Evolutionary conservation across 2,888 invertebrate species (phyloP).

Genomic region (Platypus cylindrus): DNA sequence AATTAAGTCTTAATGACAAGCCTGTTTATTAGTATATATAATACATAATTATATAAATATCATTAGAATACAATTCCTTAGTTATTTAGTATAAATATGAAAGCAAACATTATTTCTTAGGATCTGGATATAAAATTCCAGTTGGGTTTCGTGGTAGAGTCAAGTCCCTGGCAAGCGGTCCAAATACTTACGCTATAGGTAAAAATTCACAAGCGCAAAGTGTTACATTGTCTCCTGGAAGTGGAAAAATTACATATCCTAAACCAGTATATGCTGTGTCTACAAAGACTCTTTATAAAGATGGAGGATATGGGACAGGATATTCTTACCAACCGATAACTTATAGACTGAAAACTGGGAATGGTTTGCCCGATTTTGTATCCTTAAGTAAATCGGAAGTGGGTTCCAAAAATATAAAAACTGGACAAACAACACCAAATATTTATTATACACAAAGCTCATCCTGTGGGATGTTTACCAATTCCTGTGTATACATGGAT

Average conservation of each 20-base stretch:
- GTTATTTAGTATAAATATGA: too few relatives aligned
- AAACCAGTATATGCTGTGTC: constrained; percentile 28
- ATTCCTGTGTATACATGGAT: constrained; percentile 70
- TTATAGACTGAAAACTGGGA: constrained; percentile 30
- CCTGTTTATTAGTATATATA: too few relatives aligned
- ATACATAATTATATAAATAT: too few relatives aligned
- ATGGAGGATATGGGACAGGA: constrained; percentile 28
- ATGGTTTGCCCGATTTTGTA: constrained; percentile 54
- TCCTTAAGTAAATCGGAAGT: constrained; percentile 71
- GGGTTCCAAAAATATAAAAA: constrained; percentile 43
- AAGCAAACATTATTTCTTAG: constrained; percentile 20
- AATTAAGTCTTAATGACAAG: background rate
- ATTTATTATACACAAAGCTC: constrained; percentile 79
- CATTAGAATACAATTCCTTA: too few relatives aligned
- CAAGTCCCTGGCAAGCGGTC: constrained; percentile 47
- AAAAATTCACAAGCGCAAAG: constrained; percentile 57
- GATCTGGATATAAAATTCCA: constrained; percentile 50
- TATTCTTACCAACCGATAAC: constrained; percentile 29
- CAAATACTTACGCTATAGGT: constrained; percentile 44
- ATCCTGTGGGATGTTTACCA: constrained; percentile 77
- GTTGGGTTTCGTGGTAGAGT: constrained; percentile 55
- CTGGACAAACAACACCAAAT: constrained; percentile 60
- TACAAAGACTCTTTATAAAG: constrained; percentile 26
- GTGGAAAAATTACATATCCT: constrained; percentile 28
- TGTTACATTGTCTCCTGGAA: constrained; percentile 36